Conservation (phyloP, 2,797 vertebrate species). For the Cyclopterus lumpus region DNA sequence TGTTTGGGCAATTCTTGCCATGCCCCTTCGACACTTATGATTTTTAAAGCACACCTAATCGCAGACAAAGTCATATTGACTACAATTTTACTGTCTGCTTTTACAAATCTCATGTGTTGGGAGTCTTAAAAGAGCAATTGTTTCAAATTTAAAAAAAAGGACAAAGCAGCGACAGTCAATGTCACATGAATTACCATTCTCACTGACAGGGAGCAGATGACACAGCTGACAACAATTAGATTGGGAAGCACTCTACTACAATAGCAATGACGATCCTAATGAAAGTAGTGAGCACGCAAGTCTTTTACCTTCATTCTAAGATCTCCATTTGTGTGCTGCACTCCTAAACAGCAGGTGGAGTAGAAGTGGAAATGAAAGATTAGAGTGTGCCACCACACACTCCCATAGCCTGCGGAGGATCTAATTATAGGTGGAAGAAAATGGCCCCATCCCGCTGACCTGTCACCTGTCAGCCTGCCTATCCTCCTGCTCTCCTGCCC, state of each 20-base stretch:
- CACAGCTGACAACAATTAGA: slow-evolving; percentile 27
- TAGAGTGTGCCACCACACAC: slow-evolving; percentile 78
- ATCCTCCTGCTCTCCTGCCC: slow-evolving; percentile 67
- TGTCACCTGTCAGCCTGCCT: slow-evolving; percentile 83
- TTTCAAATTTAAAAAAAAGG: slow-evolving; percentile 35
- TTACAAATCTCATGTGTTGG: slow-evolving; percentile 58
- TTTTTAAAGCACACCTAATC: slow-evolving; percentile 65
- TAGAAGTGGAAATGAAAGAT: slow-evolving; percentile 81
- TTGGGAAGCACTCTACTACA: not conserved
- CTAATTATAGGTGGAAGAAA: slow-evolving; percentile 92
- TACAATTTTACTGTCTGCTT: slow-evolving; percentile 37
- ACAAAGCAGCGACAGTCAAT: slow-evolving; percentile 24
- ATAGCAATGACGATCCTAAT: slow-evolving; percentile 24
- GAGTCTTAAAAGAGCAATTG: slow-evolving; percentile 36
- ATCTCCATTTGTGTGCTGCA: slow-evolving; percentile 61
- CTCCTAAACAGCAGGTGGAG: slow-evolving; percentile 68
- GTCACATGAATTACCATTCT: slow-evolving; percentile 31
- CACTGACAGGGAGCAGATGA: slow-evolving; percentile 24
- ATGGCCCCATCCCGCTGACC: slow-evolving; percentile 86
- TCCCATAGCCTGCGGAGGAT: slow-evolving; percentile 89
- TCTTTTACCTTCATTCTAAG: slow-evolving; percentile 47
- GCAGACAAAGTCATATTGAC: slow-evolving; percentile 47
- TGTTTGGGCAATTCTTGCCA: slow-evolving; percentile 50
- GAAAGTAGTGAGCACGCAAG: slow-evolving; percentile 21
- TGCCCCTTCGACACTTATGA: slow-evolving; percentile 59